Percentiles rank a stretch among this genome's conserved stretches.
These are phyloP conservation scores for Paradisaea rubra DNA, from an alignment of 2,113 vertebrate species.

Conservation along the genomic window DNA sequence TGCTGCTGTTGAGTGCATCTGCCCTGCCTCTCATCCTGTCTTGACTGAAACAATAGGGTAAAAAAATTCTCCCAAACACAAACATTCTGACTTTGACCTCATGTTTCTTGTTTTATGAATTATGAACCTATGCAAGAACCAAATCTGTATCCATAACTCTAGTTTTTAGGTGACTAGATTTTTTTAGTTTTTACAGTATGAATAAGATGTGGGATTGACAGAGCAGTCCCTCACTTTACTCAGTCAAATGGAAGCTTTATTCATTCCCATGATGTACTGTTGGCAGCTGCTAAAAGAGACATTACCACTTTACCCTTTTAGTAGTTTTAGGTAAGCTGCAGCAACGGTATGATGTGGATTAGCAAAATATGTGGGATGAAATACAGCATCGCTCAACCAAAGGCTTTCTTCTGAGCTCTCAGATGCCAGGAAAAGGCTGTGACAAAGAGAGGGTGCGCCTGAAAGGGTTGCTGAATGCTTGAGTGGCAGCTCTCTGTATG, in stretches of 20 bases:
- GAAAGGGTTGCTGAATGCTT: constrained; percentile 51
- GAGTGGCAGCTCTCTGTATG: constrained; percentile 75
- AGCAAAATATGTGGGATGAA: constrained; percentile 28
- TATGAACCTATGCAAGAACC: neutral
- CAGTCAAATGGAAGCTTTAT: neutral
- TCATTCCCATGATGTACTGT: neutral
- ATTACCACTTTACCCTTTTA: constrained; percentile 18
- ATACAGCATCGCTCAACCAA: neutral
- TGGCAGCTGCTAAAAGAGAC: constrained; percentile 34
- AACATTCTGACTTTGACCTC: neutral
- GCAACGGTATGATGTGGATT: neutral
- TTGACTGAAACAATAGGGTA: neutral
- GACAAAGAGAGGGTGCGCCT: constrained; percentile 20
- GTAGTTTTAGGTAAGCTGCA: neutral
- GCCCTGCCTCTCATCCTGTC: neutral
- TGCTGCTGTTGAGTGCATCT: neutral
- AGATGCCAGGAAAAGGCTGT: neutral
- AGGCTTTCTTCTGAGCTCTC: neutral
- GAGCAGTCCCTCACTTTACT: neutral
- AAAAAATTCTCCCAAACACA: rapidly evolving
- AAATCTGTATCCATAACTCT: neutral
- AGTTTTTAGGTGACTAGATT: neutral
- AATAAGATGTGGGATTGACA: neutral
- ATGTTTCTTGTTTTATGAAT: neutral
- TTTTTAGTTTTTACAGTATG: neutral